Base-by-base conservation (phyloP, 1,140 invertebrate species). In the Drosophila lowei region DNA sequence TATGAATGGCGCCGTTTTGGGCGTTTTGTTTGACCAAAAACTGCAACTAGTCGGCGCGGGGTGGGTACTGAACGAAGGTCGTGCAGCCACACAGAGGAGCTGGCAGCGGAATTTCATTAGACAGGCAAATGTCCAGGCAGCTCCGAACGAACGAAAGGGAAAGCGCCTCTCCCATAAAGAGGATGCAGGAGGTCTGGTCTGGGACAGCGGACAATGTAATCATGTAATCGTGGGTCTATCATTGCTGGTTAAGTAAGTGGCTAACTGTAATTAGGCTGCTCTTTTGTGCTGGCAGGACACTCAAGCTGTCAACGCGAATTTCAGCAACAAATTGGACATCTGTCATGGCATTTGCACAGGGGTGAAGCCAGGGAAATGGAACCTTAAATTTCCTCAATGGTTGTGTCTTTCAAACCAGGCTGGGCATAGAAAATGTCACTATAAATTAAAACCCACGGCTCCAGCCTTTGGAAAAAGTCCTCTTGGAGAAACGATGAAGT, bases 11-110 rank as follows among this genome's bases (percentile, higher is more conserved):
- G 63, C 44, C 57, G 57, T 80, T 85, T 80, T 73, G 79, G 74
- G 57, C 60, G 59, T 76, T 76, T 64, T 85, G 61, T 77, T 80
- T 86, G 81, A 47, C 77, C 81, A 78, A 85, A 85, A 85, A 86
- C 61, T 75, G 77, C 73, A 71, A 47, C 50, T 48, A 18, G 43
- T 58, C 38, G 54, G 11, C 2, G 6, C n/a, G 18, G n/a, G 11
- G 9, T 0, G 7, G 7, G 9, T 4, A 23, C 21, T n/a, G 15
- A 2, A 21, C 42, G 83, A 85, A 85, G 81, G 81, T 85, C 83
- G 83, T 48, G 44, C 44, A n/a, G 41, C 58, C 42, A 30, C 2
- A 30, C 47, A 9, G 28, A 30, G 28, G 30, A 34, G 30, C 30
- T 41, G 60, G 52, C 61, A 80, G 48, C 61, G 58, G 55, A 84